Conservation (phyloP, 2,888 invertebrate genomes). For the Serripes groenlandicus region DNA sequence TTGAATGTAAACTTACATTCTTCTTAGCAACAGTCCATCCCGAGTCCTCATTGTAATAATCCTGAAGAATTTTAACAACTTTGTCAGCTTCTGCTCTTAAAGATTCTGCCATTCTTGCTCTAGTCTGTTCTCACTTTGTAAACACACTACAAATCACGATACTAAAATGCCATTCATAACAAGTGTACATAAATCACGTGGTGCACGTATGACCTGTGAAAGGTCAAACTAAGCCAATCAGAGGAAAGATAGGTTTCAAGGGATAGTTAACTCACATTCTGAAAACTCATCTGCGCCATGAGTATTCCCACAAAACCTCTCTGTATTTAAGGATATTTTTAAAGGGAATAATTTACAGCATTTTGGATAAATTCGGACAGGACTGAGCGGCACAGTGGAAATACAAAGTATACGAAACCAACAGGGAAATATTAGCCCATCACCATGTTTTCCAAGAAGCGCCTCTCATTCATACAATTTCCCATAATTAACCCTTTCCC, state of each 20-base stretch:
- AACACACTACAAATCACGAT: background rate
- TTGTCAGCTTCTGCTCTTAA: slow-evolving; percentile 40
- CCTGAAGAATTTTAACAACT: slow-evolving; percentile 59
- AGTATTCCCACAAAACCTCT: too few relatives aligned
- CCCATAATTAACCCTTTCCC: too few relatives aligned
- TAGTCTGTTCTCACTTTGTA: background rate
- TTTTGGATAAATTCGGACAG: too few relatives aligned
- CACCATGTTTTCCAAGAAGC: too few relatives aligned
- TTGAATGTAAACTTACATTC: slow-evolving; percentile 29
- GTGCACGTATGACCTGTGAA: background rate
- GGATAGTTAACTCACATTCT: slow-evolving; percentile 17
- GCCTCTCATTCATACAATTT: too few relatives aligned
- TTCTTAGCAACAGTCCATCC: slow-evolving; percentile 60
- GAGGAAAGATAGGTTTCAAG: background rate
- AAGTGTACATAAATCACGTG: background rate
- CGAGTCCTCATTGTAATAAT: slow-evolving; percentile 46
- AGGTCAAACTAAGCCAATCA: slow-evolving; percentile 13
- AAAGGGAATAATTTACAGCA: too few relatives aligned
- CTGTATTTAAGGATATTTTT: too few relatives aligned
- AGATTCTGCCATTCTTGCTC: background rate
- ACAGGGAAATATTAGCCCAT: too few relatives aligned
- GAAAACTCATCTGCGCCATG: too few relatives aligned
- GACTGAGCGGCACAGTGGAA: too few relatives aligned
- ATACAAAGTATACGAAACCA: too few relatives aligned
- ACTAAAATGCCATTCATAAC: slow-evolving; percentile 17